A percentile compares a stretch with the other conserved stretches of the same genome.
Conservation (phyloP, 2,888 invertebrate species). For the Therioaphis trifolii region DNA sequence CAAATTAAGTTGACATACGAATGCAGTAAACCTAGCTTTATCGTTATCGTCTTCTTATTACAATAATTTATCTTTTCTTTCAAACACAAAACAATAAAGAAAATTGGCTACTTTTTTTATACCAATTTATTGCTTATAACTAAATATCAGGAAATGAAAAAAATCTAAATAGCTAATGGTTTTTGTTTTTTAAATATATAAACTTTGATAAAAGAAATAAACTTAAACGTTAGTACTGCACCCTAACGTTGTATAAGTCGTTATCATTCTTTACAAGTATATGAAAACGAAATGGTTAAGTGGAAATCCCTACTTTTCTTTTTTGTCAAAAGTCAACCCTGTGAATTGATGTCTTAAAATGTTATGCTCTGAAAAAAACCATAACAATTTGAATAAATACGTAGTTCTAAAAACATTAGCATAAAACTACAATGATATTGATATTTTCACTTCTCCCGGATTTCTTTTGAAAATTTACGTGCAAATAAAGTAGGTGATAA, state of each 20-base stretch:
- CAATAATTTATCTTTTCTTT: neutral
- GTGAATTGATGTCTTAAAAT: conserved; percentile 8
- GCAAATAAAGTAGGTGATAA: neutral
- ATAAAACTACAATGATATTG: neutral
- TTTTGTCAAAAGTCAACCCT: neutral
- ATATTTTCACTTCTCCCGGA: neutral
- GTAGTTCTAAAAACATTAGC: neutral
- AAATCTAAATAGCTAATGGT: neutral
- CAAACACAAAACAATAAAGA: neutral
- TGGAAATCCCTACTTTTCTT: too few species aligned
- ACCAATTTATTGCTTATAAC: neutral
- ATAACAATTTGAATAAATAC: neutral
- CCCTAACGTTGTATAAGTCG: neutral
- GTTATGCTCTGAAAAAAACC: neutral
- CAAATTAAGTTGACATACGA: too few species aligned
- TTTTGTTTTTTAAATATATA: conserved; percentile 1
- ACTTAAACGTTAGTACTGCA: neutral
- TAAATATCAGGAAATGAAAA: neutral
- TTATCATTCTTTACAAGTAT: neutral
- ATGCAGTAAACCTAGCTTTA: neutral
- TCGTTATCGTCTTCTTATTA: neutral
- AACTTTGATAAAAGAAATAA: neutral
- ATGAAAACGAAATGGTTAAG: conserved; percentile 5
- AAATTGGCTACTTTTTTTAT: neutral
- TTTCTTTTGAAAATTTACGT: neutral